Conservation (phyloP, 2,888 invertebrate species). For the Phanerotoma sp. region DNA sequence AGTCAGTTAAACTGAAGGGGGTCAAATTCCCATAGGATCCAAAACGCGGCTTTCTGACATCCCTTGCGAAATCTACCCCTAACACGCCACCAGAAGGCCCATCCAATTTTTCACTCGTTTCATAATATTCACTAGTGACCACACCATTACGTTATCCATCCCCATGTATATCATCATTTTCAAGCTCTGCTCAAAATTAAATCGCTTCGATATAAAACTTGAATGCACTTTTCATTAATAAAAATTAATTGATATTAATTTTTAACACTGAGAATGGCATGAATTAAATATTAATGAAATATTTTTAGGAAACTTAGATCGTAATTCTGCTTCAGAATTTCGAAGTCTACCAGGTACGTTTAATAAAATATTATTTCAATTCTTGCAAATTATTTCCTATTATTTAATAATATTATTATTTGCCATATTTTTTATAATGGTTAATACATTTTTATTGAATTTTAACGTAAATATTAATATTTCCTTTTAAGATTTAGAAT, state of each 20-base stretch:
- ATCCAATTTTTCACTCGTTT: constrained; percentile 17
- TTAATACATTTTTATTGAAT: too few relatives aligned
- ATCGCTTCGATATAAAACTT: not conserved
- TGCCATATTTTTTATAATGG: too few relatives aligned
- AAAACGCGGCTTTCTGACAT: constrained; percentile 23
- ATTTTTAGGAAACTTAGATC: constrained; percentile 37
- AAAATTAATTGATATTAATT: too few relatives aligned
- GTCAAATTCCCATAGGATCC: constrained; percentile 18
- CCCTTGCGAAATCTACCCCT: constrained; percentile 15
- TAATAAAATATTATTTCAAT: not conserved
- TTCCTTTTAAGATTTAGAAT: constrained; percentile 51
- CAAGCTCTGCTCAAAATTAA: not conserved
- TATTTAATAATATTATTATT: too few relatives aligned
- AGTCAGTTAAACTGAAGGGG: constrained; percentile 5
- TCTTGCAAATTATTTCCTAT: not conserved
- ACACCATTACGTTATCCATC: not conserved
- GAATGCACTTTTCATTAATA: not conserved
- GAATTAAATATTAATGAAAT: too few relatives aligned
- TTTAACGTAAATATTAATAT: too few relatives aligned
- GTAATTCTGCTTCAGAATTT: constrained; percentile 50
- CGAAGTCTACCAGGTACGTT: constrained; percentile 43
- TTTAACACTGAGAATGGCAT: too few relatives aligned
- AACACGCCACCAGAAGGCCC: not conserved
- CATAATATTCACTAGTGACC: constrained; percentile 4
- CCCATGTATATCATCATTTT: not conserved